phyloP scores from a whole-genome alignment of 2,113 vertebrate genomes.

The Tiliqua scincoides region DNA sequence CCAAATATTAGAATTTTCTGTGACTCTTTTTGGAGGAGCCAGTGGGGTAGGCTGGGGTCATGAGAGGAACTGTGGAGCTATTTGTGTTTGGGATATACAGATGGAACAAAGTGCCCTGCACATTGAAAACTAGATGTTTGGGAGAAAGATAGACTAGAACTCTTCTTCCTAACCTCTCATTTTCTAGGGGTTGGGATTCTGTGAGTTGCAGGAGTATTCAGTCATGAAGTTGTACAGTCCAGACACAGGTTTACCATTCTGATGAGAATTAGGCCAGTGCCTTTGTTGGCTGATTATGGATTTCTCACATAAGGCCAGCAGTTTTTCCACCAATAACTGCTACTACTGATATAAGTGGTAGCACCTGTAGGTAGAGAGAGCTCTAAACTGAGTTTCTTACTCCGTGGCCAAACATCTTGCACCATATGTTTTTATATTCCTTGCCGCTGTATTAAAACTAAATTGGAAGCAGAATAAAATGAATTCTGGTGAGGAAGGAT shows the following conservation, averaged over 20 bases:
- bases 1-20: background rate
- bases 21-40: background rate
- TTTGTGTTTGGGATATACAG: background rate
- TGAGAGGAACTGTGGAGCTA: background rate
- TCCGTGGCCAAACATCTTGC: background rate
- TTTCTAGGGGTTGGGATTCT: background rate
- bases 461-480: background rate
- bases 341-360: background rate
- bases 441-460: background rate
- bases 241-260: background rate
- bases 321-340: background rate
- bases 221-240: background rate
- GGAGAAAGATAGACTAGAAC: background rate
- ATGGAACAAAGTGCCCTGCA: background rate
- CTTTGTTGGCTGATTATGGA: background rate
- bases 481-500: background rate
- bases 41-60: background rate
- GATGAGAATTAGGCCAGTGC: background rate
- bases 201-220: background rate
- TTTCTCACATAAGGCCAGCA: background rate
- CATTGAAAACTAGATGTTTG: background rate
- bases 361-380: background rate
- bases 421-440: background rate
- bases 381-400: background rate
- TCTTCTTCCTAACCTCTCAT: background rate